Percentiles rank a stretch among this genome's conserved stretches.
These are phyloP conservation scores for Euphydryas editha DNA, from an alignment of 2,888 invertebrate species.

Conservation along the genomic window DNA sequence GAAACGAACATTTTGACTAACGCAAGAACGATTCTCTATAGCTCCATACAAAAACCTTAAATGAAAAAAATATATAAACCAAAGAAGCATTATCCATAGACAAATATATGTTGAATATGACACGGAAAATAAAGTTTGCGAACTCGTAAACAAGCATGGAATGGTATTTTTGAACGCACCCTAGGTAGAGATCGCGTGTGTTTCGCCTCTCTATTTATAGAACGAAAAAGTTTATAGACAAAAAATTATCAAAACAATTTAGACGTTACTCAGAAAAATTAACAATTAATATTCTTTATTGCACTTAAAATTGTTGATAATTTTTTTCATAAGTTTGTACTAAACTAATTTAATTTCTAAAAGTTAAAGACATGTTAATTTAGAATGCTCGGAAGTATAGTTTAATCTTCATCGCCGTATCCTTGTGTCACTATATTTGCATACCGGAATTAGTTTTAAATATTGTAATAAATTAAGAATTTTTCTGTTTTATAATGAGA, in stretches of 20 bases:
- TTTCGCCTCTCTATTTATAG: constrained; percentile 20
- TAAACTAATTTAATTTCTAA: background rate
- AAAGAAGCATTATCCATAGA: no score
- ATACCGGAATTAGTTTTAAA: constrained; percentile 10
- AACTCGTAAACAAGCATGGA: constrained; percentile 62
- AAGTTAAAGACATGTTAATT: background rate
- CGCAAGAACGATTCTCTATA: no score
- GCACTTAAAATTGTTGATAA: background rate
- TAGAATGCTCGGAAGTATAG: background rate
- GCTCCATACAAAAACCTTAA: no score
- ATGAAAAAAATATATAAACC: no score
- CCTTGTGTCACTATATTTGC: background rate
- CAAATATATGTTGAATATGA: no score
- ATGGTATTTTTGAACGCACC: constrained; percentile 54
- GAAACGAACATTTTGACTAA: no score
- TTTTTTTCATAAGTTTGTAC: background rate
- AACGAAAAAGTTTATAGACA: constrained; percentile 12
- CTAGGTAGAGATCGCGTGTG: constrained; percentile 51
- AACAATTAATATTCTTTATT: no score
- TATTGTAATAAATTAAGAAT: constrained; percentile 23
- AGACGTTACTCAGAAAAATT: background rate
- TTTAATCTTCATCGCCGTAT: background rate
- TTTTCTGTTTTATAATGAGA: constrained; percentile 18
- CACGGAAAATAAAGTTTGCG: constrained; percentile 21
- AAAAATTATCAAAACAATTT: background rate